Conservation (phyloP, 2,113 vertebrate genomes). For the Dipodomys spectabilis region DNA sequence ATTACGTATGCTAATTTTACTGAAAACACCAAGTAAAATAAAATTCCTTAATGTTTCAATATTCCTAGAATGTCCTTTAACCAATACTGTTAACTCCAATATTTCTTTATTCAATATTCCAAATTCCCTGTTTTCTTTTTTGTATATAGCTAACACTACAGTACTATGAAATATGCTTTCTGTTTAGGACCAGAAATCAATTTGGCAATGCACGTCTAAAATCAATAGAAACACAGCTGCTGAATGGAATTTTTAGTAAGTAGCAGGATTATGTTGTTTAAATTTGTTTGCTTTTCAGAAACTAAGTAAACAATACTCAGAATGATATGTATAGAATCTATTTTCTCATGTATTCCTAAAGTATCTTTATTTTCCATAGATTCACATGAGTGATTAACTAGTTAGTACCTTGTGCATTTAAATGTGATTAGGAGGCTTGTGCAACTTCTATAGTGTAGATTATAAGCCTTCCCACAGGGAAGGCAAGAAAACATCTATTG, state of each 20-base stretch:
- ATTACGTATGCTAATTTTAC: conserved; percentile 36
- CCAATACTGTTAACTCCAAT: not conserved
- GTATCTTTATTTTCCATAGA: conserved; percentile 69
- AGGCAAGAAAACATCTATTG: conserved; percentile 73
- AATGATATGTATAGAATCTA: conserved; percentile 62
- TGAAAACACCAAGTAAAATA: conserved; percentile 28
- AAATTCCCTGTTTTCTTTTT: conserved; percentile 2
- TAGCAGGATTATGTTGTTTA: conserved; percentile 12
- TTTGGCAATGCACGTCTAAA: not conserved
- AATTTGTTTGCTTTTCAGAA: conserved; percentile 54
- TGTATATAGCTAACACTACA: not conserved
- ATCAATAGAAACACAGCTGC: not conserved
- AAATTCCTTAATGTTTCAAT: not conserved
- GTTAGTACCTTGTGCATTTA: conserved; percentile 78
- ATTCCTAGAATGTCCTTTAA: not conserved
- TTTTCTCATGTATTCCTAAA: conserved; percentile 63
- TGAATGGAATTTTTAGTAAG: conserved; percentile 37
- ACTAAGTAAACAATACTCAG: conserved; percentile 34
- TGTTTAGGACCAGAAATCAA: conserved; percentile 48
- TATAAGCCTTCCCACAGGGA: conserved; percentile 63
- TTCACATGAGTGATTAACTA: conserved; percentile 69
- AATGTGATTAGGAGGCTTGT: conserved; percentile 80
- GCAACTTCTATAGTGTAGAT: conserved; percentile 73
- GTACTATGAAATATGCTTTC: conserved; percentile 38
- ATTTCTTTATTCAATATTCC: not conserved